Percentiles rank a stretch among this genome's conserved stretches.
Evolutionary conservation across 2,888 invertebrate genomes (phyloP).

Genomic region (Melangyna quadrimaculata): DNA sequence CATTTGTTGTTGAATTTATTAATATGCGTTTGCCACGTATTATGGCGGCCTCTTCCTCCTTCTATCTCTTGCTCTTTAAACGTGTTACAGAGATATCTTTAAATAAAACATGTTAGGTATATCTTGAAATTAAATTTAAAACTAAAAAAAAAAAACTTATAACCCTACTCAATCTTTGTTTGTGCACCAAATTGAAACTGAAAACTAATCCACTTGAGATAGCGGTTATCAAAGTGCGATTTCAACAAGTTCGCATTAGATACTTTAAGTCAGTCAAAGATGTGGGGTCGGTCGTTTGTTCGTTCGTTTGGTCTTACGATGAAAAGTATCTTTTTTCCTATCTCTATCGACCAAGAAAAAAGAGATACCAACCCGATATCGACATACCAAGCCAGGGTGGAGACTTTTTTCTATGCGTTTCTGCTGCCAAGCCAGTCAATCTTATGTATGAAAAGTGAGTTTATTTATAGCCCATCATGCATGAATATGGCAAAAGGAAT

Average conservation of each 20-base stretch:
- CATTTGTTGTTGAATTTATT: slow-evolving; percentile 19
- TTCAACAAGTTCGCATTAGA: slow-evolving; percentile 60
- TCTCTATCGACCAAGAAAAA: slow-evolving; percentile 4
- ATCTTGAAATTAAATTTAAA: background rate
- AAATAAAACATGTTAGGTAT: background rate
- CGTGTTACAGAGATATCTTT: background rate
- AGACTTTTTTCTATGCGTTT: slow-evolving; percentile 37
- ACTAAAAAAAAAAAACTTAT: background rate
- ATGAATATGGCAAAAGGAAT: background rate
- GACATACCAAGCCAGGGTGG: slow-evolving; percentile 57
- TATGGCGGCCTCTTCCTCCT: background rate
- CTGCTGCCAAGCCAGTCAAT: slow-evolving; percentile 44
- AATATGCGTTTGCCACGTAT: slow-evolving; percentile 5
- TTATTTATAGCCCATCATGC: slow-evolving; percentile 59
- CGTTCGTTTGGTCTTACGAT: background rate
- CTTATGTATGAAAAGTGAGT: slow-evolving; percentile 45
- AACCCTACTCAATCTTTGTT: background rate
- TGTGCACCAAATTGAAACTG: slow-evolving; percentile 28
- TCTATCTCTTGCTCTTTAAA: background rate
- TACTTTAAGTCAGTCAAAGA: slow-evolving; percentile 6
- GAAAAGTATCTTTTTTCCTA: slow-evolving; percentile 4
- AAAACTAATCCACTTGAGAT: slow-evolving; percentile 61
- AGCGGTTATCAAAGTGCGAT: slow-evolving; percentile 65
- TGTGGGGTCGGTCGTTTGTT: background rate
- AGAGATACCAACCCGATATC: slow-evolving; percentile 27